Conservation (phyloP, 2,113 vertebrate genomes). For the Phylloscopus whistleri region DNA sequence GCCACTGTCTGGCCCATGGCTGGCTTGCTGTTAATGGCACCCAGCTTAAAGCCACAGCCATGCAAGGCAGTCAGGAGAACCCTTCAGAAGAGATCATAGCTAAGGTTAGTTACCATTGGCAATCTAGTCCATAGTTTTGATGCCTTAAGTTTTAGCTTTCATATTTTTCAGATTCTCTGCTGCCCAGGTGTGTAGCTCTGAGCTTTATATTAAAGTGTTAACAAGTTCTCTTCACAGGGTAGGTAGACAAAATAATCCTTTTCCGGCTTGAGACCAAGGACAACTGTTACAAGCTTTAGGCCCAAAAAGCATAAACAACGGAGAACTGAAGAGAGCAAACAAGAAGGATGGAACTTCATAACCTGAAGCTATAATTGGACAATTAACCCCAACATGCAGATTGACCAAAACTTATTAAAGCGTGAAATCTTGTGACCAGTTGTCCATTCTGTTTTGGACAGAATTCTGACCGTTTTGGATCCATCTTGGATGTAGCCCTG, state of each 20-base stretch:
- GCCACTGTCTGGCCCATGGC: not conserved
- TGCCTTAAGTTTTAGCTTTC: not conserved
- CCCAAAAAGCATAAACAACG: not conserved
- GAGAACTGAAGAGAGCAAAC: not conserved
- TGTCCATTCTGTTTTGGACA: too few relatives aligned
- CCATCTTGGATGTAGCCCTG: not conserved
- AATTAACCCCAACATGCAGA: not conserved
- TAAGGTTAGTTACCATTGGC: not conserved
- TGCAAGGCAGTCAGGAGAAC: not conserved
- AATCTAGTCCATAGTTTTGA: not conserved
- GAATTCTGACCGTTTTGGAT: not conserved
- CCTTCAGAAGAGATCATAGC: not conserved
- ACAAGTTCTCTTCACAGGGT: too few relatives aligned
- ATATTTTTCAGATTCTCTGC: not conserved
- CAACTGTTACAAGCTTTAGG: not conserved
- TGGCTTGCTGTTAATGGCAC: not conserved
- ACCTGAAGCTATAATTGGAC: not conserved
- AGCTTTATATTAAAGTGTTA: too few relatives aligned
- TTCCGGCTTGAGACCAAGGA: not conserved
- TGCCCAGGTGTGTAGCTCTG: not conserved
- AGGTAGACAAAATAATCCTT: too few relatives aligned
- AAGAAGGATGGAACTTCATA: not conserved
- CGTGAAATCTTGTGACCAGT: not conserved
- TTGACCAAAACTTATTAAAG: not conserved
- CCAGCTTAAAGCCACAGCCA: not conserved